phyloP scores from a whole-genome alignment of 1,140 invertebrate genomes.

The Thalassaphorura encarpata region DNA sequence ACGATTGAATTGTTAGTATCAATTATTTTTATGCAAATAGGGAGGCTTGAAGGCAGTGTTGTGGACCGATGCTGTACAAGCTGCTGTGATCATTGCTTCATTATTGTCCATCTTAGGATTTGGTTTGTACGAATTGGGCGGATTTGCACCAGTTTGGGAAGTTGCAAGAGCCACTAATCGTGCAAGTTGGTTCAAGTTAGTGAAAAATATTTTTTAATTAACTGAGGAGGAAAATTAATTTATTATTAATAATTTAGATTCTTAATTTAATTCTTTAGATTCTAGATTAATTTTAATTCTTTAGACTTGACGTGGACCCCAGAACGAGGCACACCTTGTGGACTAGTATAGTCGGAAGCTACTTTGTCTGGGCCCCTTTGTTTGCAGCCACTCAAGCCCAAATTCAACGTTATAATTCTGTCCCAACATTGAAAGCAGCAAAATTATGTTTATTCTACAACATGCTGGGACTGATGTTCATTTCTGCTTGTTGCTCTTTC shows the following conservation, averaged over 20 bases:
- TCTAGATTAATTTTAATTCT: slow-evolving; percentile 5
- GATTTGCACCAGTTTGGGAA: slow-evolving; percentile 40
- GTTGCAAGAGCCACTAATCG: slow-evolving; percentile 24
- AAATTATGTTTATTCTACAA: slow-evolving; percentile 52
- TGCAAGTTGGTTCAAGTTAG: slow-evolving; percentile 34
- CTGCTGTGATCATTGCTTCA: slow-evolving; percentile 43
- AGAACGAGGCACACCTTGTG: slow-evolving; percentile 67
- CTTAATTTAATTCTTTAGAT: not conserved
- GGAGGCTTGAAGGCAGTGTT: slow-evolving; percentile 50
- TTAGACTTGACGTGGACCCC: slow-evolving; percentile 41
- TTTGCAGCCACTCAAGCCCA: slow-evolving; percentile 89
- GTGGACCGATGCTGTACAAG: slow-evolving; percentile 48
- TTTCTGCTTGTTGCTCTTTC: slow-evolving; percentile 63
- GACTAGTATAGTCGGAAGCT: slow-evolving; percentile 73
- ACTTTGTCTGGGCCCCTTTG: slow-evolving; percentile 80
- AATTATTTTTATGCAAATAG: too few relatives aligned
- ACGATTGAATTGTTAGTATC: slow-evolving; percentile 8
- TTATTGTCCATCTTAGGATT: slow-evolving; percentile 41
- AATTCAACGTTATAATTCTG: slow-evolving; percentile 22
- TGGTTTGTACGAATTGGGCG: slow-evolving; percentile 41
- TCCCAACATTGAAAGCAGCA: slow-evolving; percentile 35
- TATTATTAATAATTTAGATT: not conserved
- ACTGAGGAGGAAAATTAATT: not conserved
- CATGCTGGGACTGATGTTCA: slow-evolving; percentile 49
- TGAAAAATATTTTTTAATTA: not conserved